These are phyloP conservation scores for Epinephelus awoara DNA, from an alignment of 2,797 vertebrate genomes.

Conservation along the genomic window DNA sequence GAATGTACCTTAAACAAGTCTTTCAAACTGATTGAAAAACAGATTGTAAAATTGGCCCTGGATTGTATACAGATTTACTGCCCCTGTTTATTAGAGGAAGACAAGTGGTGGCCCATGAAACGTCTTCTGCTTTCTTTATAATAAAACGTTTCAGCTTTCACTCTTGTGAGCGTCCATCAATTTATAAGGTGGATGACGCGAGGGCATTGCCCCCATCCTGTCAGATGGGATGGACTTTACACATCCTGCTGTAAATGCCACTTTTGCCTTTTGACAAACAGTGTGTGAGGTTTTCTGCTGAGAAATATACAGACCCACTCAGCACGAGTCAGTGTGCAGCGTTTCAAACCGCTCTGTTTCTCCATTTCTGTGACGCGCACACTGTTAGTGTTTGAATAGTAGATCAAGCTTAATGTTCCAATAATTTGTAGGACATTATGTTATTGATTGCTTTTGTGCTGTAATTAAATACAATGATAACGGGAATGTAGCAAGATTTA, in stretches of 20 bases:
- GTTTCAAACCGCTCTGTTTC: constrained; percentile 9
- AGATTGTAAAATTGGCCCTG: constrained; percentile 38
- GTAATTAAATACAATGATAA: constrained; percentile 74
- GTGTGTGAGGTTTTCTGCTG: constrained; percentile 36
- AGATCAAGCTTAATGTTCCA: constrained; percentile 58
- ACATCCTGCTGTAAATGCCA: constrained; percentile 59
- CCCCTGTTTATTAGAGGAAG: constrained; percentile 60
- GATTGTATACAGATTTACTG: constrained; percentile 53
- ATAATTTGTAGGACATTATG: constrained; percentile 53
- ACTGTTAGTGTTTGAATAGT: constrained; percentile 31
- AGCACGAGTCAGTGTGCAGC: constrained; percentile 9
- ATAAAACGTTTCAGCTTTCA: constrained; percentile 81
- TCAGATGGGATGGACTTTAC: constrained; percentile 60
- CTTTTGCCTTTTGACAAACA: constrained; percentile 59
- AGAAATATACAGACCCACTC: constrained; percentile 41
- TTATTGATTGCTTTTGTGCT: constrained; percentile 68
- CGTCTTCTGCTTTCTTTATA: constrained; percentile 78
- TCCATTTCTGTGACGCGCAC: background rate
- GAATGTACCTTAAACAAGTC: constrained; percentile 35
- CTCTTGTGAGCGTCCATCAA: constrained; percentile 59
- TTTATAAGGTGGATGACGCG: constrained; percentile 63
- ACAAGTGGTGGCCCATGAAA: constrained; percentile 50
- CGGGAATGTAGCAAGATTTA: constrained; percentile 37
- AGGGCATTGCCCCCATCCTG: constrained; percentile 41
- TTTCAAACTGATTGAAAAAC: constrained; percentile 54